A percentile compares a stretch with the other conserved stretches of the same genome.
These are phyloP conservation scores for Apostichopus leukothele DNA, from an alignment of 53 echinoderm and acorn worm species.

Conservation along the genomic window DNA sequence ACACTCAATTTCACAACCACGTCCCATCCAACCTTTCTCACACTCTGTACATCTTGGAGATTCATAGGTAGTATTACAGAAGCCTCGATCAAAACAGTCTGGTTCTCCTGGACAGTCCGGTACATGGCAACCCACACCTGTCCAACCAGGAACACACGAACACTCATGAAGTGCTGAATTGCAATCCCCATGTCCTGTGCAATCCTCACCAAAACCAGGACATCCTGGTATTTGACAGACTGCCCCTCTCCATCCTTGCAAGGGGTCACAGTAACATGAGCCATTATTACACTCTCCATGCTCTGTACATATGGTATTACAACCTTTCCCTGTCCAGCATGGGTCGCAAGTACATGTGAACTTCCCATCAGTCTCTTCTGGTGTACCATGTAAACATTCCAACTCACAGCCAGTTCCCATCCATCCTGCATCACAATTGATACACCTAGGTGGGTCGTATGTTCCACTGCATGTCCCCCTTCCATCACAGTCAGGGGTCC, in stretches of 20 bases:
- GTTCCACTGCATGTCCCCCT: slow-evolving; percentile 67
- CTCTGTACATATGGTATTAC: slow-evolving; percentile 73
- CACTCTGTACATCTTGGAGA: slow-evolving; percentile 79
- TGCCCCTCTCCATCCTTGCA: slow-evolving; percentile 78
- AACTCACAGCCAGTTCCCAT: slow-evolving; percentile 82
- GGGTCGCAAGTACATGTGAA: slow-evolving; percentile 81
- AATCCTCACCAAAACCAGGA: slow-evolving; percentile 79
- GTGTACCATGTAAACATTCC: slow-evolving; percentile 68
- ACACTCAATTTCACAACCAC: slow-evolving; percentile 77
- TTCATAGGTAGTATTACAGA: slow-evolving; percentile 69
- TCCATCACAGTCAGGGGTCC: slow-evolving; percentile 82
- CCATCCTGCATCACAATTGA: slow-evolving; percentile 67
- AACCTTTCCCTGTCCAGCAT: slow-evolving; percentile 86
- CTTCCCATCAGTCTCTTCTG: slow-evolving; percentile 63
- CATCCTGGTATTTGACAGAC: slow-evolving; percentile 86
- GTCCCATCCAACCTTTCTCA: slow-evolving; percentile 81
- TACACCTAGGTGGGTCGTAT: slow-evolving; percentile 68
- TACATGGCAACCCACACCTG: slow-evolving; percentile 72
- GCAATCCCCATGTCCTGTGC: slow-evolving; percentile 91
- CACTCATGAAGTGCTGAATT: slow-evolving; percentile 92
- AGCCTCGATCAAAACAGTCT: slow-evolving; percentile 82
- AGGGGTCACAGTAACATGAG: slow-evolving; percentile 73
- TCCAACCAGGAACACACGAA: slow-evolving; percentile 82
- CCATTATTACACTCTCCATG: slow-evolving; percentile 64
- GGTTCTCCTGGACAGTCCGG: slow-evolving; percentile 92